A percentile compares a stretch with the other conserved stretches of the same genome.
These are phyloP conservation scores for Columbina picui DNA, from an alignment of 2,113 vertebrate genomes.

Conservation along the genomic window DNA sequence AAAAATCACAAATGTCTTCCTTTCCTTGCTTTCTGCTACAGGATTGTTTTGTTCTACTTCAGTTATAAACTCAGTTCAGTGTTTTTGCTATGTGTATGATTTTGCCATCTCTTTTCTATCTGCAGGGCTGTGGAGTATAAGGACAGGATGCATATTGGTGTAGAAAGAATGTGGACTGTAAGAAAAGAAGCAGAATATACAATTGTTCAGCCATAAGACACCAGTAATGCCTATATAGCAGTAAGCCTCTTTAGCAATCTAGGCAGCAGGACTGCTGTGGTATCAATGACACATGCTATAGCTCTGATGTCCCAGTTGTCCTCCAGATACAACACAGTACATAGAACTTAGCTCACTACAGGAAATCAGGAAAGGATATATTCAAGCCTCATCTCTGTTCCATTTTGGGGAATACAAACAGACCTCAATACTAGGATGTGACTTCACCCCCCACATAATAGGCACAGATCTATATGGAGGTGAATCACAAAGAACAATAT, in stretches of 20 bases:
- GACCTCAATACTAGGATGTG: not conserved
- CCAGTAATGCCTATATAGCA: not conserved
- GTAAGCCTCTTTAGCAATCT: not conserved
- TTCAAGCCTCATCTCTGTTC: not conserved
- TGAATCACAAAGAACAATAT: fast-evolving
- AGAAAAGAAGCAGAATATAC: fast-evolving
- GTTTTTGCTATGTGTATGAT: not conserved
- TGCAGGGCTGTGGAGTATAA: not conserved
- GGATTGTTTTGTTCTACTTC: not conserved
- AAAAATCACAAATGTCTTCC: not conserved
- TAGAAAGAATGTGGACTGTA: not conserved
- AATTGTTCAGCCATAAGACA: not conserved
- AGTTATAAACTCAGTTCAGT: not conserved
- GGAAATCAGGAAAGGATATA: not conserved
- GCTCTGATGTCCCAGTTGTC: not conserved
- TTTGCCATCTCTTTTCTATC: not conserved
- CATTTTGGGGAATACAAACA: not conserved
- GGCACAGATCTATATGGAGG: not conserved
- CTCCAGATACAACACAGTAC: not conserved
- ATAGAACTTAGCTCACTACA: fast-evolving
- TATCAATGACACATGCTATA: not conserved
- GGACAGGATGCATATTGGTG: not conserved
- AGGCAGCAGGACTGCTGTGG: not conserved
- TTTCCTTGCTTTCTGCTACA: not conserved
- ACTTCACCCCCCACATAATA: not conserved